Conservation (phyloP, 2,888 invertebrate species). For the Omphaloscelis lunosa region DNA sequence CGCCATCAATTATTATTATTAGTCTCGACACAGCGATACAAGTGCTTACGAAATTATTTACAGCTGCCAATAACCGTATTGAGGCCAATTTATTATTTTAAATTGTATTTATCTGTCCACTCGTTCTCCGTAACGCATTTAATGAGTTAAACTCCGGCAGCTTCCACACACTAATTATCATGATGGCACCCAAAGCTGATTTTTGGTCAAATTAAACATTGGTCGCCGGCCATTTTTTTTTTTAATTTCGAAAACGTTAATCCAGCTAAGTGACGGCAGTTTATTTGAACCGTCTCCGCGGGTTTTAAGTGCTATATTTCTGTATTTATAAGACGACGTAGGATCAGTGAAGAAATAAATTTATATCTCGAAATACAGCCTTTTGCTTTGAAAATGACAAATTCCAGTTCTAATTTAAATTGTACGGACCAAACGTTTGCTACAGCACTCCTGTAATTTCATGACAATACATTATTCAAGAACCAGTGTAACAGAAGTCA, state of each 20-base stretch:
- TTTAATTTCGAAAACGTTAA: constrained; percentile 8
- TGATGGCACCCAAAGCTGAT: background rate
- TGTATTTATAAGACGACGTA: background rate
- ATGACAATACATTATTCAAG: constrained; percentile 12
- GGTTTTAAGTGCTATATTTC: constrained; percentile 3
- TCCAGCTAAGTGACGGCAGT: constrained; percentile 1
- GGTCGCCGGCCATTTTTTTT: background rate
- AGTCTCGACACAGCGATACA: constrained; percentile 2
- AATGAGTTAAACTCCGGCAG: constrained; percentile 7
- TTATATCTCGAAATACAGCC: constrained; percentile 1
- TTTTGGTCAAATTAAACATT: constrained; percentile 28
- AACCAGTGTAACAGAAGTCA: background rate
- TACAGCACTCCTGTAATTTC: background rate
- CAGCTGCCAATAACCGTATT: constrained; percentile 11
- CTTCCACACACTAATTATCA: constrained; percentile 21
- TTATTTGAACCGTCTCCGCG: background rate
- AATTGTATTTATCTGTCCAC: constrained; percentile 10
- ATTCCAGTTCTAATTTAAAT: background rate
- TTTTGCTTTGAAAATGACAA: background rate
- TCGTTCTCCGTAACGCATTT: constrained; percentile 1
- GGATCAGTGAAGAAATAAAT: background rate
- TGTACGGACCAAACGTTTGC: background rate
- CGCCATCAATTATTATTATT: constrained; percentile 21
- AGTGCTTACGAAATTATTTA: background rate
- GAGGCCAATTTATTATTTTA: constrained; percentile 17